These are phyloP conservation scores for Labeo rohita DNA, from an alignment of 2,113 vertebrate genomes.

Conservation along the genomic window DNA sequence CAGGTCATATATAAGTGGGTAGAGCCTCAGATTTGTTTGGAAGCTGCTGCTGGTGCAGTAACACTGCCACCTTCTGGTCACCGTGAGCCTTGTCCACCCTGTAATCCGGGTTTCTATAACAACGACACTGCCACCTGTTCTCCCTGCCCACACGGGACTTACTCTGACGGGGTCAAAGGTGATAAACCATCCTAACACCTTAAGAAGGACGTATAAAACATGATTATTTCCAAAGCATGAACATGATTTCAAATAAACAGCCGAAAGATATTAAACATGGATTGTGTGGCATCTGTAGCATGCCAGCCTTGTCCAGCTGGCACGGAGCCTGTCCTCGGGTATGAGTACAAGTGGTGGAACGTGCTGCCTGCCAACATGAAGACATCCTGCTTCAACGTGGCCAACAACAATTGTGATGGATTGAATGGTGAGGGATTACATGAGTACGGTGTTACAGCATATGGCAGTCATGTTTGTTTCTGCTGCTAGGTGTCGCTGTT, in stretches of 20 bases:
- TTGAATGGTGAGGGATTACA: slow-evolving; percentile 87
- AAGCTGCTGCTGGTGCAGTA: slow-evolving; percentile 78
- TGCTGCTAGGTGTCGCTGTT: slow-evolving; percentile 55
- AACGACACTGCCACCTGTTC: slow-evolving; percentile 88
- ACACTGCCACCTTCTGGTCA: slow-evolving; percentile 87
- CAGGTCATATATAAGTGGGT: slow-evolving; percentile 94
- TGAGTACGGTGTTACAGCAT: not conserved
- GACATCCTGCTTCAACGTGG: slow-evolving; percentile 96
- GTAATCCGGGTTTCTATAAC: slow-evolving; percentile 96
- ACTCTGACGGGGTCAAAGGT: slow-evolving; percentile 90
- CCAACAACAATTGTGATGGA: slow-evolving; percentile 92
- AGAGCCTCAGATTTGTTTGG: slow-evolving; percentile 92
- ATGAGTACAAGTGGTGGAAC: slow-evolving; percentile 99
- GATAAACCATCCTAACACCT: not conserved
- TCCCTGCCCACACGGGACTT: slow-evolving; percentile 87
- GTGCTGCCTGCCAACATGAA: slow-evolving; percentile 92
- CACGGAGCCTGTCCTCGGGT: slow-evolving; percentile 88
- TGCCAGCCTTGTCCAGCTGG: slow-evolving; percentile 90
- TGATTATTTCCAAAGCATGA: not conserved
- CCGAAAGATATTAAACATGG: not conserved
- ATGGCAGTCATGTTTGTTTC: not conserved
- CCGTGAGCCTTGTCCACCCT: slow-evolving; percentile 91
- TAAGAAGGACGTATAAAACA: not conserved
- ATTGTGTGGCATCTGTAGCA: slow-evolving; percentile 67
- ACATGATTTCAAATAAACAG: not conserved